Evolutionary conservation across 2,797 vertebrate species (phyloP), one percentile per base, ranked within the genome.

Genomic region (Phalloptychus januarius): DNA sequence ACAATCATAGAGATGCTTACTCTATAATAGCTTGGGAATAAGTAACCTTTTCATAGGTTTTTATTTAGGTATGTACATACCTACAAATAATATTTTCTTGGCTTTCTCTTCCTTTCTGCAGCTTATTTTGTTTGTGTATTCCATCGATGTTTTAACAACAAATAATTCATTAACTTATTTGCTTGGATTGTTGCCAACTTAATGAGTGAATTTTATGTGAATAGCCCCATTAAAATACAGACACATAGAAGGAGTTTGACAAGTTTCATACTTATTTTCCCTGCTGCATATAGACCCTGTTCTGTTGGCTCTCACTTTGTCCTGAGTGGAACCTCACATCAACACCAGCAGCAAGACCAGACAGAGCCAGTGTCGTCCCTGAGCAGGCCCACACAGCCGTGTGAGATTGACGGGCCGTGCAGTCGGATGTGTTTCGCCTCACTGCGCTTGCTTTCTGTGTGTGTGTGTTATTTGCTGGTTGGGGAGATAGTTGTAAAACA

Each of bases 321-420:
- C 82, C 77, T 70, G 80, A 78, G 83, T 75, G 79, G 85, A 85
- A 75, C 83, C 83, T 89, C 83, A 84, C 84, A 86, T 85, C 86
- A 90, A 83, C 89, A 83, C 86, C 87, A 88, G 85, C 87, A 86
- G 87, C 79, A 85, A 86, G 82, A 86, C 85, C 20, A 56, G 86
- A 82, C 88, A 84, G 82, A 80, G 79, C 80, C 46, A 3, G 77
- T 70, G 87, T 81, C 70, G 42, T 90, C 91, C 85, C 36, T 46
- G 89, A 78, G 85, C 88, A 88, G 87, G 89, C 88, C 92, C 89
- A 83, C 88, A 84, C 84, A 85, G 79, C 86, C 77, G 86, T 23
- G 56, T 56, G 80, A 90, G 92, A 92, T 82, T 88, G 92, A 93
- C 87, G 58, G 84, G 88, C 81, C 79, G 86, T 85, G 90, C 77